Evolutionary conservation across 2,888 invertebrate species (phyloP).

Genomic region (Camponotus fellah): DNA sequence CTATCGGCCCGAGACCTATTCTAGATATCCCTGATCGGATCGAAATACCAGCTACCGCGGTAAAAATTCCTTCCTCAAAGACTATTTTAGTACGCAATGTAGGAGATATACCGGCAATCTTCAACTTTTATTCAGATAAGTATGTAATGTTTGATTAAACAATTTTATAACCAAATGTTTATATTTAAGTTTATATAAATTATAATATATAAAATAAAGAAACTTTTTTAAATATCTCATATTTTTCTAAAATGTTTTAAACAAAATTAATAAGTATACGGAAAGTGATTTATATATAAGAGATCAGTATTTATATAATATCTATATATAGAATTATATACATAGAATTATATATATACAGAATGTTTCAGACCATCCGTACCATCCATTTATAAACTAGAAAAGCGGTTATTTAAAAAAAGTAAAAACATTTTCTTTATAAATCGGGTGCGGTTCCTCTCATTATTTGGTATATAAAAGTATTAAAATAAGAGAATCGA

Average conservation of each 20-base stretch:
- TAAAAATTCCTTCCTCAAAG: conserved; percentile 87
- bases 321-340: too few relatives aligned
- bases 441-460: too few relatives aligned
- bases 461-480: too few relatives aligned
- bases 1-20: conserved; percentile 88
- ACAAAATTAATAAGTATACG: background rate
- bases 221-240: background rate
- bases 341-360: too few relatives aligned
- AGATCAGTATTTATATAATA: too few relatives aligned
- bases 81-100: conserved; percentile 88
- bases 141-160: conserved; percentile 71
- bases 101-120: conserved; percentile 87
- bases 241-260: background rate
- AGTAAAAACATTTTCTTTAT: too few relatives aligned
- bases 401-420: too few relatives aligned
- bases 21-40: conserved; percentile 89
- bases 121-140: conserved; percentile 86
- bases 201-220: background rate
- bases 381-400: too few relatives aligned
- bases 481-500: too few relatives aligned
- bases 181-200: background rate
- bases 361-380: too few relatives aligned
- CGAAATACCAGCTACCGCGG: conserved; percentile 86
- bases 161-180: background rate
- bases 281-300: background rate